These are phyloP conservation scores for Anisognathus igniventris DNA, from an alignment of 2,797 vertebrate species.

Conservation along the genomic window DNA sequence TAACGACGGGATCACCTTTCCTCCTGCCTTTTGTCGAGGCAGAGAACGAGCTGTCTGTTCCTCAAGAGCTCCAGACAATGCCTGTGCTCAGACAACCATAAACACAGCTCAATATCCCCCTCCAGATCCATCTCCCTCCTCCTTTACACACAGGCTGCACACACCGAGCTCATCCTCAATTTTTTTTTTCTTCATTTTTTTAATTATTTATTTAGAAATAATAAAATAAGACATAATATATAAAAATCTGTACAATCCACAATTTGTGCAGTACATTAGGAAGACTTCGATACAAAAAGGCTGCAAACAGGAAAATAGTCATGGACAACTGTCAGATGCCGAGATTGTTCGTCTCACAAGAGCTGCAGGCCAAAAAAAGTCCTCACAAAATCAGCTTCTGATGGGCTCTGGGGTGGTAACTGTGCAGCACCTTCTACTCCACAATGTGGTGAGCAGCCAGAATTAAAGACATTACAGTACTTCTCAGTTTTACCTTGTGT, in stretches of 20 bases:
- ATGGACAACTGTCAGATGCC: constrained; percentile 77
- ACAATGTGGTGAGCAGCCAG: constrained; percentile 63
- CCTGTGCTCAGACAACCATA: background rate
- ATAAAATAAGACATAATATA: constrained; percentile 98
- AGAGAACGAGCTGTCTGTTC: background rate
- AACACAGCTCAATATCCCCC: background rate
- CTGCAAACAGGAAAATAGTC: constrained; percentile 76
- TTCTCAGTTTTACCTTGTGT: constrained; percentile 72
- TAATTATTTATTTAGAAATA: constrained; percentile 95
- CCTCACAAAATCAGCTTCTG: constrained; percentile 65
- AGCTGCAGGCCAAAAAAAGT: constrained; percentile 75
- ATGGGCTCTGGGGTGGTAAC: constrained; percentile 56
- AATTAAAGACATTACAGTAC: constrained; percentile 80
- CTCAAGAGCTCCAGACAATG: background rate
- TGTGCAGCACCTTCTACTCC: constrained; percentile 66
- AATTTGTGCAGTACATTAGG: constrained; percentile 96
- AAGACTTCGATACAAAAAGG: constrained; percentile 93
- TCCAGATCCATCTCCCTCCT: background rate
- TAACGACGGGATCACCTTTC: background rate
- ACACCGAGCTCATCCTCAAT: background rate
- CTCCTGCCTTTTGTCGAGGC: background rate
- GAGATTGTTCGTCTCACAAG: constrained; percentile 65
- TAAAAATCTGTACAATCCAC: constrained; percentile 99
- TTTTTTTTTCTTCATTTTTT: constrained; percentile 31
- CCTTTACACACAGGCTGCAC: background rate